These are phyloP conservation scores for Biston stratarius DNA, from an alignment of 2,888 invertebrate species.

Conservation along the genomic window DNA sequence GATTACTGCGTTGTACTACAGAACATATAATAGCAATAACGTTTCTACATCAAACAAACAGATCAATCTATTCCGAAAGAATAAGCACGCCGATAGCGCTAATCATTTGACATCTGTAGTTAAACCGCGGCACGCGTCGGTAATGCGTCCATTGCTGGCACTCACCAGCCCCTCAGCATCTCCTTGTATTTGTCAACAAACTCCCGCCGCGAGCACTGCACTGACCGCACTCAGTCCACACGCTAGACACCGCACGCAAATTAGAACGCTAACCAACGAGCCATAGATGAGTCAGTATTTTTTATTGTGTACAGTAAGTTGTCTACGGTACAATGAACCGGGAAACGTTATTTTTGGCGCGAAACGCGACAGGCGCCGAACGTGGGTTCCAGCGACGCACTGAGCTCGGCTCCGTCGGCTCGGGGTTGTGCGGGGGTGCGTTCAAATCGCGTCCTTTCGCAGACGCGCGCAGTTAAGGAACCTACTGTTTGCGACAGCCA, in stretches of 20 bases:
- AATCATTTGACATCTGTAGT: slow-evolving; percentile 57
- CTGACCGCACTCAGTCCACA: slow-evolving; percentile 31
- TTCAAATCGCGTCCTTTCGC: slow-evolving; percentile 38
- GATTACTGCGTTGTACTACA: not conserved
- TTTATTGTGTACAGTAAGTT: slow-evolving; percentile 12
- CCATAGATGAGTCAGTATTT: slow-evolving; percentile 13
- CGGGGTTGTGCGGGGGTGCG: slow-evolving; percentile 43
- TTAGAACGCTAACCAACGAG: not conserved
- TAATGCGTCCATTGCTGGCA: slow-evolving; percentile 50
- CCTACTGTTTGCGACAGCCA: slow-evolving; percentile 29
- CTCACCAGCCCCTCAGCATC: slow-evolving; percentile 67
- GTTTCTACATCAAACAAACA: slow-evolving; percentile 15
- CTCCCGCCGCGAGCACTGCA: slow-evolving; percentile 45
- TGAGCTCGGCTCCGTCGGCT: slow-evolving; percentile 33
- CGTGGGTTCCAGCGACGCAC: slow-evolving; percentile 37
- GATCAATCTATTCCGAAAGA: slow-evolving; percentile 13
- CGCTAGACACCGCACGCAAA: not conserved
- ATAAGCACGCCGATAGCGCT: slow-evolving; percentile 34
- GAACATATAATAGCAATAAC: not conserved
- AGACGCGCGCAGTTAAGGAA: slow-evolving; percentile 41
- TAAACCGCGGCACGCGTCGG: slow-evolving; percentile 62
- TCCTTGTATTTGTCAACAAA: slow-evolving; percentile 50
- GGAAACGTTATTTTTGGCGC: slow-evolving; percentile 38
- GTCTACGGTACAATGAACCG: slow-evolving; percentile 42
- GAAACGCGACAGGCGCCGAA: slow-evolving; percentile 14